A percentile compares a stretch with the other conserved stretches of the same genome.
These are phyloP conservation scores for Huso huso DNA, from an alignment of 2,797 vertebrate species.

Conservation along the genomic window DNA sequence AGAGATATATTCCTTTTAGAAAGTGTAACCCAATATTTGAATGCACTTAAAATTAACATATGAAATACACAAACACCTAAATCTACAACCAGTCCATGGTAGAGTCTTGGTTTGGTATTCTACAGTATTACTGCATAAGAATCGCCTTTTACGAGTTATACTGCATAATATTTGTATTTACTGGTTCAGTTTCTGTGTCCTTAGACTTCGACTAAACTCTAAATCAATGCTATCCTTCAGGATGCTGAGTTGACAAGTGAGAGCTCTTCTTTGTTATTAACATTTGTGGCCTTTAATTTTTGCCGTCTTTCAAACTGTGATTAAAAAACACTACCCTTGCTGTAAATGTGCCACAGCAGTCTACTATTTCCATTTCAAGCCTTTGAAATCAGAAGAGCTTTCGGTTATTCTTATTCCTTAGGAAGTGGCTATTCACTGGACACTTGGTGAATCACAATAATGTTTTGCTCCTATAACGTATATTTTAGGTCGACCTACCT, in stretches of 20 bases:
- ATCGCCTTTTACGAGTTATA: too few species aligned
- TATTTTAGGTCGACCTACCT: constrained; percentile 55
- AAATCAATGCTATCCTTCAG: not conserved
- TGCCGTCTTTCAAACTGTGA: not conserved
- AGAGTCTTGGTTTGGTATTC: too few species aligned
- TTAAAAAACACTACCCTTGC: not conserved
- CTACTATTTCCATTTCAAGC: not conserved
- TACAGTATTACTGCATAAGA: too few species aligned
- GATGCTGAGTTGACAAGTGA: not conserved
- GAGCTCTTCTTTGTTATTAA: not conserved
- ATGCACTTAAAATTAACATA: too few species aligned
- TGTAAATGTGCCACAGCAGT: not conserved
- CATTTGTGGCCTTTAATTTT: constrained; percentile 2
- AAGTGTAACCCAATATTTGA: too few species aligned
- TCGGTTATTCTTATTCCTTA: not conserved
- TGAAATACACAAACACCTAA: too few species aligned
- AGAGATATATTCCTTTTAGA: too few species aligned
- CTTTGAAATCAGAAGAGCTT: constrained; percentile 1
- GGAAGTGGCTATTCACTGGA: not conserved
- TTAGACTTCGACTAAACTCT: too few species aligned
- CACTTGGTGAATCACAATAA: too few species aligned
- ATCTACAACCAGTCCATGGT: too few species aligned
- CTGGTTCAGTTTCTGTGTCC: too few species aligned
- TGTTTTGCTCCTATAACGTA: constrained; percentile 45
- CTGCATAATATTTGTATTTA: too few species aligned